Evolutionary conservation across 2,888 invertebrate genomes (phyloP), one percentile per base, ranked within the genome.

Genomic region (Rhagophthalmus giganteus): DNA sequence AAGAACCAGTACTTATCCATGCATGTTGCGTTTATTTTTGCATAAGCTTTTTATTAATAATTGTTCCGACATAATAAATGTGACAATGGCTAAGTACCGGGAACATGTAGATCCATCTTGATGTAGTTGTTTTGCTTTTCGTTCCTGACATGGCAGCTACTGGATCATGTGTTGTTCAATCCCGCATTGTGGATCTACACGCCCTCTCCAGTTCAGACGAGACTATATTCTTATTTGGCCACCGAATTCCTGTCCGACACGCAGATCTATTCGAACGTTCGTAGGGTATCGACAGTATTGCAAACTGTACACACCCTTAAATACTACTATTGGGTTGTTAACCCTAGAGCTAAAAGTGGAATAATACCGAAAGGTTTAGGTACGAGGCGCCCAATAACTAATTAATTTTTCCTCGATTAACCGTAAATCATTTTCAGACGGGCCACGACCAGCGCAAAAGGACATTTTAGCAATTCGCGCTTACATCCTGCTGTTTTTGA

Each of bases 131-230:
- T 90, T 82, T 90, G 88, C 82, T 88, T 90, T 84, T 89, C 90
- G 72, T 90, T 90, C 81, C 81, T 90, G 71, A 89, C 88, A 70
- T 90, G 89, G 87, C 95, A 99, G 90, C 85, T 99, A 65, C 83
- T 99, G 81, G 99, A 99, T 79, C 96, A 98, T 81, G 90, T 99
- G 52, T 86, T 99, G 61, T 99, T 99, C 85, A 99, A 99, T 82
- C 98, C 99, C 5, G 94, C 95, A 16, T 81, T 99, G 56, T 99
- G 99, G 99, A 97, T 99, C 69, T 94, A 98, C 78, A 94, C 98
- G 7, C 92, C 95, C 38, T 92, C 97, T 20, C 88, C 91, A 59
- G 98, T 98, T 5, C 97, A 97, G 76, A 91, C 93, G 32, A 82
- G 90, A 60, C 84, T 99, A 37, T 99, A 99, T 80, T 93, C 94